phyloP scores from a whole-genome alignment of 2,797 vertebrate species.

The Sphaeramia orbicularis region DNA sequence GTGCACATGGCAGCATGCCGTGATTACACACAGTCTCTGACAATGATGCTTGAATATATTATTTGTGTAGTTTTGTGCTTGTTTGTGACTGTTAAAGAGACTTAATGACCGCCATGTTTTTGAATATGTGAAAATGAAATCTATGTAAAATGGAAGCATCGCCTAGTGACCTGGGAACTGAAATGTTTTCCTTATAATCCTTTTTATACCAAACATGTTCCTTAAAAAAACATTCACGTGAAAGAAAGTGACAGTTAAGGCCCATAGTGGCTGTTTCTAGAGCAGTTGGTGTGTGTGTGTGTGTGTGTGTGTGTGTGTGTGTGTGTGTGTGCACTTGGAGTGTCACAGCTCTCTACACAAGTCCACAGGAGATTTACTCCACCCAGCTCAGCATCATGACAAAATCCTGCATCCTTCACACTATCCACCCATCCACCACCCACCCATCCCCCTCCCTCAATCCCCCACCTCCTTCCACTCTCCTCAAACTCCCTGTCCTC shows the following conservation, averaged over 20 bases:
- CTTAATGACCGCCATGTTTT: background rate
- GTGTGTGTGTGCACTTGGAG: background rate
- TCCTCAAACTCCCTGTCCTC: constrained; percentile 58
- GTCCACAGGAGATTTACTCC: constrained; percentile 68
- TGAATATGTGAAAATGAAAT: constrained; percentile 9
- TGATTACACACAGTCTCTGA: constrained; percentile 67
- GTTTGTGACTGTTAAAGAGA: constrained; percentile 25
- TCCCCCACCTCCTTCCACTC: constrained; percentile 1
- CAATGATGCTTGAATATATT: constrained; percentile 48
- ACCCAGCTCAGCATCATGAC: constrained; percentile 72
- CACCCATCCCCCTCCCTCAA: constrained; percentile 24
- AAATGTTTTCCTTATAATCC: constrained; percentile 16
- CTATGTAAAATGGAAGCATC: constrained; percentile 16
- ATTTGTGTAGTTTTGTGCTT: constrained; percentile 47
- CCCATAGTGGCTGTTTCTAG: constrained; percentile 27
- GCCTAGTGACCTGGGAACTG: constrained; percentile 1
- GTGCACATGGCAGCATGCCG: constrained; percentile 77
- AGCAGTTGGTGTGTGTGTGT: constrained; percentile 39
- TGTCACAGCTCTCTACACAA: constrained; percentile 62
- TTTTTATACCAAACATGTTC: constrained; percentile 14
- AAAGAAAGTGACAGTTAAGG: constrained; percentile 7
- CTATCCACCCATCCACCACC: constrained; percentile 30
- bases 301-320: background rate
- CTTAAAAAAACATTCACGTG: constrained; percentile 1
- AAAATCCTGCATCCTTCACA: constrained; percentile 74